Evolutionary conservation across 2,113 vertebrate species (phyloP).

Genomic region (Brachionichthys hirsutus): DNA sequence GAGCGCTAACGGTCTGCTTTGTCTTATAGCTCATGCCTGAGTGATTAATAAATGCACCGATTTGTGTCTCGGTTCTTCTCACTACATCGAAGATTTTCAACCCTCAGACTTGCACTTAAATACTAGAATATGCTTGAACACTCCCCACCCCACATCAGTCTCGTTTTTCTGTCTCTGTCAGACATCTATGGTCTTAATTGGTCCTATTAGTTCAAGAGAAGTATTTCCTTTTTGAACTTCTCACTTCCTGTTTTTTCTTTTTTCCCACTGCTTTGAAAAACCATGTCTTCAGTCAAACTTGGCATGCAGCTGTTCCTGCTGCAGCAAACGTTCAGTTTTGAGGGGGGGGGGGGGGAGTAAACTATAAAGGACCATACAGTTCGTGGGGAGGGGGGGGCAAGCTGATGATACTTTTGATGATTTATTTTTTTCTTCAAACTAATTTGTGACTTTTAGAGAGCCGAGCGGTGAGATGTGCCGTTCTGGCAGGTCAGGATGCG

Average conservation of each 20-base stretch:
- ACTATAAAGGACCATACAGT: neutral
- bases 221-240: slow-evolving; percentile 86
- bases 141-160: slow-evolving; percentile 19
- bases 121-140: neutral
- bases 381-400: neutral
- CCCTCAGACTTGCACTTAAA: slow-evolving; percentile 31
- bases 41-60: no score
- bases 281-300: slow-evolving; percentile 70
- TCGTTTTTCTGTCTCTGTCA: slow-evolving; percentile 52
- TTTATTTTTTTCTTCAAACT: slow-evolving; percentile 19
- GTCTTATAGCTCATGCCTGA: neutral
- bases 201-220: slow-evolving; percentile 79
- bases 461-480: slow-evolving; percentile 30
- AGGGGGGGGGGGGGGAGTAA: neutral
- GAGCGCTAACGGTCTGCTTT: neutral
- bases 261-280: slow-evolving; percentile 67
- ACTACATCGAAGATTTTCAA: slow-evolving; percentile 1
- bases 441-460: slow-evolving; percentile 41
- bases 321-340: slow-evolving; percentile 1
- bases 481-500: slow-evolving; percentile 48
- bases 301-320: slow-evolving; percentile 73
- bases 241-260: slow-evolving; percentile 84
- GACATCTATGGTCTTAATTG: slow-evolving; percentile 57
- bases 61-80: no score
- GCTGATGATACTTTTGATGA: neutral